Percentiles rank a stretch among this genome's conserved stretches.
phyloP scores from a whole-genome alignment of 1,140 invertebrate species.

The Dinoponera quadriceps region DNA sequence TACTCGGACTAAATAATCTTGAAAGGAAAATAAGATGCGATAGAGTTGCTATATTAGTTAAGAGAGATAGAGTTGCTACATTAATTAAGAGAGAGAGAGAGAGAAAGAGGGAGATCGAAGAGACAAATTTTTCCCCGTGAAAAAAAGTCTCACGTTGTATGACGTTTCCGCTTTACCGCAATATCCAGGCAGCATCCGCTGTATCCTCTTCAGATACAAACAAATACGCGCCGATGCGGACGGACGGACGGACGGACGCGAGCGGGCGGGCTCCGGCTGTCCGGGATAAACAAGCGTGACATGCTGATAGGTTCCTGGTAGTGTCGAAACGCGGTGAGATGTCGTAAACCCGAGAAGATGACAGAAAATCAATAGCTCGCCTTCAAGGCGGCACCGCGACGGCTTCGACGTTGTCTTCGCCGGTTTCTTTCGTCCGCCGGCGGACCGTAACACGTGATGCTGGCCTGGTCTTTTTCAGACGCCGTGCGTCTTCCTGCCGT shows the following conservation, averaged over 20 bases:
- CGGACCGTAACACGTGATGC: constrained; percentile 65
- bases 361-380: constrained; percentile 84
- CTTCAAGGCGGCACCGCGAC: constrained; percentile 64
- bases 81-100: neutral
- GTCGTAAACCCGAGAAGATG: constrained; percentile 85
- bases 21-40: neutral
- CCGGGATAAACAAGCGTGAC: constrained; percentile 68
- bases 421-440: constrained; percentile 54
- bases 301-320: constrained; percentile 84
- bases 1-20: too few species aligned
- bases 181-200: constrained; percentile 68
- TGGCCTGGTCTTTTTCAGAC: constrained; percentile 83
- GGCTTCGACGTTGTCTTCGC: constrained; percentile 30
- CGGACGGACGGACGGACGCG: constrained; percentile 29
- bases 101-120: too few species aligned
- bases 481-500: constrained; percentile 67
- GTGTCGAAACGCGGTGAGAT: constrained; percentile 83
- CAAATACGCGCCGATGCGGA: constrained; percentile 46
- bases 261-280: constrained; percentile 9
- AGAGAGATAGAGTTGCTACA: too few species aligned
- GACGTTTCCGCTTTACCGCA: constrained; percentile 47
- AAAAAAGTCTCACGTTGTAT: constrained; percentile 13
- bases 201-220: constrained; percentile 39
- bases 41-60: neutral
- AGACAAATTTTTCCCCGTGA: too few species aligned